Conservation (phyloP, 2,113 vertebrate species). For the Sinosuthora webbiana region DNA sequence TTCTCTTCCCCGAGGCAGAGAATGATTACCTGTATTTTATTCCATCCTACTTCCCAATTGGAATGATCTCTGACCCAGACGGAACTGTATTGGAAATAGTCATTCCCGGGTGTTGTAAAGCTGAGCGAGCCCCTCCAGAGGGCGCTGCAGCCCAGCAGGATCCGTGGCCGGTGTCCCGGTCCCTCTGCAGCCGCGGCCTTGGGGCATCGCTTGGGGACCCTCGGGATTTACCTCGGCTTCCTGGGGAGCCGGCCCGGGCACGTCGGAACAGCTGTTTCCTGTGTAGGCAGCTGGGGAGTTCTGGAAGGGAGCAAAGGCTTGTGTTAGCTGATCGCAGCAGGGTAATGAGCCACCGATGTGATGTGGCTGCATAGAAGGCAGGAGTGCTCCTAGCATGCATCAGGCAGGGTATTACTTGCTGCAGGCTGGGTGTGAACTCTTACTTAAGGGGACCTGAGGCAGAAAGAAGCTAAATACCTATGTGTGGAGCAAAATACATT, state of each 20-base stretch:
- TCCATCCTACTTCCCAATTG: not conserved
- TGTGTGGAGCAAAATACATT: not conserved
- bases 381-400: not conserved
- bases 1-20: not conserved
- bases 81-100: accelerated
- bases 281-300: not conserved
- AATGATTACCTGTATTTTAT: not conserved
- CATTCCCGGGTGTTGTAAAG: not conserved
- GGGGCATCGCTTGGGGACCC: not conserved
- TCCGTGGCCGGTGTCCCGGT: accelerated
- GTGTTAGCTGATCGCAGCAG: not conserved
- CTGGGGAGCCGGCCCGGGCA: not conserved
- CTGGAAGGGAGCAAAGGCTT: not conserved
- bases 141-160: conserved; percentile 11
- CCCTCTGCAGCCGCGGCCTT: not conserved
- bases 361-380: not conserved
- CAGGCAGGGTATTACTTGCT: not conserved
- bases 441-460: not conserved
- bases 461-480: not conserved
- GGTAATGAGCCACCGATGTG: not conserved
- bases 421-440: not conserved
- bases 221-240: not conserved
- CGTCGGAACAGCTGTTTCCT: not conserved
- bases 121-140: not conserved
- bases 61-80: not conserved